Percentiles rank a stretch among this genome's conserved stretches.
phyloP scores from a whole-genome alignment of 2,888 invertebrate genomes.

The Marronus borbonicus region DNA sequence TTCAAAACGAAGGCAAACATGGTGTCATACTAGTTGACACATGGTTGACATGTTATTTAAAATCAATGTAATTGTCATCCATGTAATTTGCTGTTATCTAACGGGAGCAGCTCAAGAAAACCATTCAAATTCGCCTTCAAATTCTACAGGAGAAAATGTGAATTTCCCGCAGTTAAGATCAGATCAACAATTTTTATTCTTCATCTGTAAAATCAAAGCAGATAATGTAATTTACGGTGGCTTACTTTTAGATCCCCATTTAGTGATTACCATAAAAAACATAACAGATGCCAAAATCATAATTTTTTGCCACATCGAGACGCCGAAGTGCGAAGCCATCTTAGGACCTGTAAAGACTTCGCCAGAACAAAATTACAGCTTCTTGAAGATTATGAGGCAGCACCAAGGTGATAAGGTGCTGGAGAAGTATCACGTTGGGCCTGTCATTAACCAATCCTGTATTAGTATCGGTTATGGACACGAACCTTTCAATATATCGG shows the following conservation, averaged over 20 bases:
- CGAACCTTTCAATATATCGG: constrained; percentile 1
- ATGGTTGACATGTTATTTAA: background rate
- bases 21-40: background rate
- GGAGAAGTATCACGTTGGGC: background rate
- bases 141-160: background rate
- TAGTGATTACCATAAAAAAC: background rate
- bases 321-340: background rate
- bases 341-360: background rate
- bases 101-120: background rate
- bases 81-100: background rate
- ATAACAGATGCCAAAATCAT: background rate
- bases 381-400: background rate
- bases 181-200: background rate
- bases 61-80: background rate
- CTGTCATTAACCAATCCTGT: background rate
- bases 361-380: background rate
- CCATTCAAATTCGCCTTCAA: background rate
- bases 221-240: background rate
- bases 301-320: background rate
- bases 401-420: background rate
- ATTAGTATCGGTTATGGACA: background rate
- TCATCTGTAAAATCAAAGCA: background rate
- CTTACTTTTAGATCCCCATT: background rate
- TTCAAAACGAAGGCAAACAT: no score
- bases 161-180: background rate